Conservation (phyloP, 2,888 invertebrate species). For the Dynastes grantii region DNA sequence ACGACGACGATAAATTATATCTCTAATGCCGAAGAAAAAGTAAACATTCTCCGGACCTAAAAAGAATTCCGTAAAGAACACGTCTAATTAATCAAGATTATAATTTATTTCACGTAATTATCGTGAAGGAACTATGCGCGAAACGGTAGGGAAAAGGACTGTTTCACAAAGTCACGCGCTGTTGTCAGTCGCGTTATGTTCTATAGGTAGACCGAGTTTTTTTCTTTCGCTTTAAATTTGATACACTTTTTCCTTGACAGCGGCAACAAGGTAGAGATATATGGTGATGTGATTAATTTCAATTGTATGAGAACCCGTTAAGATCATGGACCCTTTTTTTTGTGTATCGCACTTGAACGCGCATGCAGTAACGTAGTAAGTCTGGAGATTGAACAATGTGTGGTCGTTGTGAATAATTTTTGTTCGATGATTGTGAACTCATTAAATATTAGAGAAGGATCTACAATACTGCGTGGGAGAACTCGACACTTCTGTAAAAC, state of each 20-base stretch:
- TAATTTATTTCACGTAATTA: slow-evolving; percentile 49
- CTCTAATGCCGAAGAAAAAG: slow-evolving; percentile 49
- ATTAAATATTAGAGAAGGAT: no score
- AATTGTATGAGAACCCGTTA: slow-evolving; percentile 59
- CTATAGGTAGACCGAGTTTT: slow-evolving; percentile 41
- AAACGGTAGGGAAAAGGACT: slow-evolving; percentile 16
- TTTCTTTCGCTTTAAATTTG: slow-evolving; percentile 51
- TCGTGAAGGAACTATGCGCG: slow-evolving; percentile 28
- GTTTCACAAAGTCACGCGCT: slow-evolving; percentile 34
- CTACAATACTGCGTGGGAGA: no score
- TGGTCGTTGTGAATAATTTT: not conserved
- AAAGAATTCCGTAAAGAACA: slow-evolving; percentile 39
- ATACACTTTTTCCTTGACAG: slow-evolving; percentile 56
- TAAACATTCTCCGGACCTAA: slow-evolving; percentile 47
- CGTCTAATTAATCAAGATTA: slow-evolving; percentile 51
- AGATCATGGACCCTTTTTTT: slow-evolving; percentile 55
- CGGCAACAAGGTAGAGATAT: slow-evolving; percentile 59
- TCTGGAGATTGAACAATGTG: no score
- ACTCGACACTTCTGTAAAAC: no score
- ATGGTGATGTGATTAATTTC: slow-evolving; percentile 61
- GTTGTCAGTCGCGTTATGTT: slow-evolving; percentile 43
- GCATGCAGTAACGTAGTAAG: not conserved
- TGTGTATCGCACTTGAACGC: not conserved
- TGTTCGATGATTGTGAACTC: no score
- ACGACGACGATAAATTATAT: slow-evolving; percentile 49